phyloP scores from a whole-genome alignment of 2,113 vertebrate genomes.

The Planiliza haematocheilus region DNA sequence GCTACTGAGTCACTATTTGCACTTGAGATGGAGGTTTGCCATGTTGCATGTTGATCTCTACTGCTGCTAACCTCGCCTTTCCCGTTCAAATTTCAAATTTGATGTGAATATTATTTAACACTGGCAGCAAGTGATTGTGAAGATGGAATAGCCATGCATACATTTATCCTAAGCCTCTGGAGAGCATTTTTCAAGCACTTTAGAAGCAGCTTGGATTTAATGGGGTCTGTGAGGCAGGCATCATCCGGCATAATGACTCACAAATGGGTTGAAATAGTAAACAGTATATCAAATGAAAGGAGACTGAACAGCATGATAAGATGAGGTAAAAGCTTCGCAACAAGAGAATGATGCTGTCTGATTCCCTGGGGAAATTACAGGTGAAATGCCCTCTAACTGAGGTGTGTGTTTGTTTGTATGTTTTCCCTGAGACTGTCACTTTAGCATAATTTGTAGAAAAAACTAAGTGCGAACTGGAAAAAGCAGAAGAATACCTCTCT shows the following conservation, averaged over 20 bases:
- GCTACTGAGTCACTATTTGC: conserved; percentile 26
- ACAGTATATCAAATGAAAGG: conserved; percentile 52
- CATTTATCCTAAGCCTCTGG: conserved; percentile 26
- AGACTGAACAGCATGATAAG: conserved; percentile 36
- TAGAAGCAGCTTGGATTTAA: conserved; percentile 49
- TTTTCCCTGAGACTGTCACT: background rate
- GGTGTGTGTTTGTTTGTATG: background rate
- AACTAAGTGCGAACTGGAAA: too few species aligned
- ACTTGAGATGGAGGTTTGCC: conserved; percentile 9
- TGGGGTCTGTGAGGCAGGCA: conserved; percentile 36
- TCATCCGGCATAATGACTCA: conserved; percentile 51
- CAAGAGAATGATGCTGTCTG: conserved; percentile 17
- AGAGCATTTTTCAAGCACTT: conserved; percentile 51
- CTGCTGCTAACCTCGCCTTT: background rate
- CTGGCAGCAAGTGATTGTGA: conserved; percentile 28
- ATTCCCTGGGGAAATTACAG: conserved; percentile 7
- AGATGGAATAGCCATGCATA: conserved; percentile 10
- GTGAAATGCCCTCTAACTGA: background rate
- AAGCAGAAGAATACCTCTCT: too few species aligned
- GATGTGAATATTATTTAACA: conserved; percentile 43
- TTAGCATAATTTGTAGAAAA: background rate
- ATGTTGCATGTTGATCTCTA: background rate
- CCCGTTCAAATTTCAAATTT: conserved; percentile 2
- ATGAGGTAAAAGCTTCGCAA: conserved; percentile 35
- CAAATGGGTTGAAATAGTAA: conserved; percentile 54